Evolutionary conservation across 2,797 vertebrate genomes (phyloP).

Genomic region (Hypotaenidia okinawae): DNA sequence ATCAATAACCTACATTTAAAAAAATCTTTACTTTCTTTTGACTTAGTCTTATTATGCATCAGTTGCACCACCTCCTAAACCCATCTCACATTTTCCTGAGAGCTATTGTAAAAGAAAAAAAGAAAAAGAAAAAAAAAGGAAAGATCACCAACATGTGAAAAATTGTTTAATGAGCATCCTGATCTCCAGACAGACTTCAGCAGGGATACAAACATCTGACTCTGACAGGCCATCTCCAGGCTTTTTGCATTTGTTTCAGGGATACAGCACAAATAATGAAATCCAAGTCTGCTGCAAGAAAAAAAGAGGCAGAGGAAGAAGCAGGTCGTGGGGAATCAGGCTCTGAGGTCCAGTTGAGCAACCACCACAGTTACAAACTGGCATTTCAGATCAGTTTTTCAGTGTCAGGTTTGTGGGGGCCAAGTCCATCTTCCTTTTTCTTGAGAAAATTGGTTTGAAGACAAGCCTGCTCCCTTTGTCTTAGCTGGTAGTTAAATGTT

Average conservation of each 20-base stretch:
- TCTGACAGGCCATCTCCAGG: neutral
- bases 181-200: constrained; percentile 1
- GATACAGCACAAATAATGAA: neutral
- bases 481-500: neutral
- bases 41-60: neutral
- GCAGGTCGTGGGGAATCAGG: neutral
- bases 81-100: neutral
- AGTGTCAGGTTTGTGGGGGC: neutral
- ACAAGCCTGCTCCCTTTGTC: neutral
- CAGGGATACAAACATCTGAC: neutral
- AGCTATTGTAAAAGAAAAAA: constrained; percentile 6
- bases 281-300: neutral
- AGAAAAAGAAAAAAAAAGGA: neutral
- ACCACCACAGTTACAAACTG: neutral
- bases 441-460: neutral
- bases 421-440: neutral
- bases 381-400: neutral
- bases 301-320: neutral
- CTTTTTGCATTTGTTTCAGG: neutral
- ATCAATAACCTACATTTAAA: constrained; percentile 2
- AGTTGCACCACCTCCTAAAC: neutral
- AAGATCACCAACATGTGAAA: neutral
- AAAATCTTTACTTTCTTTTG: constrained; percentile 48
- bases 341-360: neutral
- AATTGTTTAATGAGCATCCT: constrained; percentile 30